Base-by-base conservation (phyloP, 2,797 vertebrate genomes). In the Periparus ater region DNA sequence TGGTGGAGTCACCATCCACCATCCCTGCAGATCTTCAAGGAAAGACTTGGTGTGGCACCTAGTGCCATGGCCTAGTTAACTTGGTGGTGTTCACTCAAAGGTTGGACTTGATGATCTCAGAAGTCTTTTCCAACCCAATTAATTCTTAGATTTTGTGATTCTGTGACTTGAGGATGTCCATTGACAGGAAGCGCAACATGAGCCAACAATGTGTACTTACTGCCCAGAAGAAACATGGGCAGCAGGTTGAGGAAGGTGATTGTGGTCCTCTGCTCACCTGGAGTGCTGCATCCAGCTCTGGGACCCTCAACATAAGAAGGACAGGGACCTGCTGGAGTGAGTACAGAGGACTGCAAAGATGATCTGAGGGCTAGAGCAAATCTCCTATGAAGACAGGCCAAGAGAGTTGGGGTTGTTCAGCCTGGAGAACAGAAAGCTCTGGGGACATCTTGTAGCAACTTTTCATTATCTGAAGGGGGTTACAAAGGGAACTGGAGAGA, bases 251-350 rank as follows among this genome's bases (percentile, higher is more conserved):
- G 38, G 14, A 40, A 45, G 11, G 17, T 60, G 25, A 13, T 21
- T 67, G 47, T 73, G 47, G 10, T 34, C 10, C 13, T 74, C 61
- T 32, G 3, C 40, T 61, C 54, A 8, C 30, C 55, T 34, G 47
- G n/a, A 53, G 40, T 61, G 34, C 65, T 61, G n/a, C n/a, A 29
- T n/a, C 29, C 47, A 25, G 3, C 18, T 48, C 48, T 32, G 54
- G 19, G 34, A 61, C 3, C 1, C 29, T 6, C 34, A 36, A 0
- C 15, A 5, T 5, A 19, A 38, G 36, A 42, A 47, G 36, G 30
- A 47, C 25, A 32, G 48, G 21, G 12, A 48, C 26, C 16, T 53
- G 38, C 32, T 53, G 47, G 54, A 47, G 19, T 4, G 2, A n/a
- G 13, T 61, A 22, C 26, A 48, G 47, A 54, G 50, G 18, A 48